Evolutionary conservation across 2,113 vertebrate genomes (phyloP).

Genomic region (Macroglossus sobrinus): DNA sequence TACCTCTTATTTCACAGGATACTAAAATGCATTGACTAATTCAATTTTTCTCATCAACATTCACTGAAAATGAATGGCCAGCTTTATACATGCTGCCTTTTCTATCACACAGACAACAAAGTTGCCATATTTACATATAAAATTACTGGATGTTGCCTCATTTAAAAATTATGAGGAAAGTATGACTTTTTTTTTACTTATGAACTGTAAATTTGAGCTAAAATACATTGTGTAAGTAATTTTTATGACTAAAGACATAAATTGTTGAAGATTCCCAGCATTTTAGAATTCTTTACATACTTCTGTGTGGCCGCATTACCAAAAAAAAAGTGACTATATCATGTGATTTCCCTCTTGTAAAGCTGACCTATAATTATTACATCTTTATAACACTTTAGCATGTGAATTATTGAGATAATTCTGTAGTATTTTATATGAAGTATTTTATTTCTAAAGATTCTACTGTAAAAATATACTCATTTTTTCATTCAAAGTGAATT

Average conservation of each 20-base stretch:
- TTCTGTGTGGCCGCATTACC: not conserved
- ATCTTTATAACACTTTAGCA: not conserved
- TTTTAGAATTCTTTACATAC: not conserved
- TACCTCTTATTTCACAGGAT: not conserved
- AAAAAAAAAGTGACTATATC: not conserved
- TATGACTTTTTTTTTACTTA: not conserved
- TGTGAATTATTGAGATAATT: not conserved
- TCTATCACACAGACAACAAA: not conserved
- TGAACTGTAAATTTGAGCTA: not conserved
- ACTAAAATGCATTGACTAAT: not conserved
- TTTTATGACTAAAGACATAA: not conserved
- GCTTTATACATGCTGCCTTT: not conserved
- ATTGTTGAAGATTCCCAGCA: not conserved
- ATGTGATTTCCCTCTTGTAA: not conserved
- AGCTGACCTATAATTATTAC: not conserved
- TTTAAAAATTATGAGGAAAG: conserved; percentile 21
- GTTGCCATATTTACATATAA: not conserved
- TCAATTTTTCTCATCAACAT: not conserved
- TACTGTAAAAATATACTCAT: not conserved
- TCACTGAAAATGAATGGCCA: not conserved
- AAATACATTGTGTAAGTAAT: not conserved
- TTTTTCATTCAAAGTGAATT: not conserved
- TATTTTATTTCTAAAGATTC: not conserved
- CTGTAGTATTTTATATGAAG: not conserved
- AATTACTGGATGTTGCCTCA: not conserved